Evolutionary conservation across 2,888 invertebrate species (phyloP), one percentile per base, ranked within the genome.

Genomic region (Parnassius orleans): DNA sequence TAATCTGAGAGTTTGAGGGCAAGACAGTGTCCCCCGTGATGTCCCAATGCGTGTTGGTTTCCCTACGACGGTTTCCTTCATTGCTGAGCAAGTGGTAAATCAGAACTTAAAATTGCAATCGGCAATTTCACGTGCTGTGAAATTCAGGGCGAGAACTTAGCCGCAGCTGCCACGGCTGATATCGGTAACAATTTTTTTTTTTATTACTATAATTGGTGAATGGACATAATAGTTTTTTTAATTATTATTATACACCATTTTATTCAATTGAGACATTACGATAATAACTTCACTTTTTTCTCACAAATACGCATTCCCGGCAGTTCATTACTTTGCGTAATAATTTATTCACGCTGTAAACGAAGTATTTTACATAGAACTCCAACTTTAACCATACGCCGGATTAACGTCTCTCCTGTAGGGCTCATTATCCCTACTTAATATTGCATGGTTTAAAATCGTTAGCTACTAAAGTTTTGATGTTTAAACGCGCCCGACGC

Each of bases 341-440:
- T 81, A 72, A 74, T 72, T 76, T 78, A 79, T 81, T 71, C 73
- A 78, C 69, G 65, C 63, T 67, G 61, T 70, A 64, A 55, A 67
- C 69, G 68, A 71, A 75, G 66, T 69, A 64, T 72, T 72, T 68
- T 71, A 69, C 68, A 58, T 67, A 68, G 71, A 73, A 72, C 72
- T 69, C 67, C 65, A 72, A 74, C 72, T 74, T 74, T 70, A 72
- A 64, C 67, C 67, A 67, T 72, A 68, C 68, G 65, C 70, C 66
- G 73, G 74, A 77, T 79, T 79, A 80, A 69, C 75, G 74, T 72
- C 63, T 69, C 72, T 74, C 70, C 73, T 68, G 68, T 70, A 72
- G 69, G 64, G 69, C 76, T 80, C 73, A 81, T 81, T 80, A 80
- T 78, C 66, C 75, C 74, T 73, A 68, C 72, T 81, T 76, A 79